Percentiles rank a stretch among this genome's conserved stretches.
Conservation (phyloP, 1,140 invertebrate species). For the Sycophila sp. region DNA sequence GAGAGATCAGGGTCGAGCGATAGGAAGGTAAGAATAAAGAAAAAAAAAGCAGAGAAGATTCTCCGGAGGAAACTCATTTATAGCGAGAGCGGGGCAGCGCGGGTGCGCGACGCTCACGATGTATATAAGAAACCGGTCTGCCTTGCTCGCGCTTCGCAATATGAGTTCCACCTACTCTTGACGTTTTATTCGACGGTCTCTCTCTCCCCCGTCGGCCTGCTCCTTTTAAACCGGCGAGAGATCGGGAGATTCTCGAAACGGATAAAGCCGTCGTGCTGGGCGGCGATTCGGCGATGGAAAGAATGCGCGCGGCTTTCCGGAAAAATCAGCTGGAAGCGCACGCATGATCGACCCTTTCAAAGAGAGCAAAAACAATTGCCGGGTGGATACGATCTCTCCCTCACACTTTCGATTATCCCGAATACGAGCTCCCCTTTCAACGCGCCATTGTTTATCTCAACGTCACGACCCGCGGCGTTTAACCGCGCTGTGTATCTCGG, state of each 20-base stretch:
- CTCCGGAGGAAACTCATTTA: not conserved
- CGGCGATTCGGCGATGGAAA: too few relatives aligned
- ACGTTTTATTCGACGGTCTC: not conserved
- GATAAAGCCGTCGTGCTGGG: too few relatives aligned
- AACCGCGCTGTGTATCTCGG: too few relatives aligned
- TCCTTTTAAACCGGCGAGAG: not conserved
- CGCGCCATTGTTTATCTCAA: too few relatives aligned
- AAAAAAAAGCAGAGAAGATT: not conserved
- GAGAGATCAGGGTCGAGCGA: constrained; percentile 12
- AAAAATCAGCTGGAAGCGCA: not conserved
- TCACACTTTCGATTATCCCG: too few relatives aligned
- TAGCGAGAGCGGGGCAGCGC: too few relatives aligned
- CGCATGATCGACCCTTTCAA: not conserved
- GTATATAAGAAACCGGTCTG: constrained; percentile 28
- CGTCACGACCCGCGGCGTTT: too few relatives aligned
- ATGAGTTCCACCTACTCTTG: constrained; percentile 19
- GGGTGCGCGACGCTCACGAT: constrained; percentile 2
- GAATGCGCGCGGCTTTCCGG: not conserved
- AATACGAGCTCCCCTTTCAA: too few relatives aligned
- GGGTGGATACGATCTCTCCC: too few relatives aligned
- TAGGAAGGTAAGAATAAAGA: too few relatives aligned
- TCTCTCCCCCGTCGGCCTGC: too few relatives aligned
- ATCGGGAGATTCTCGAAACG: constrained; percentile 15
- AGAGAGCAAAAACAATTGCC: not conserved
- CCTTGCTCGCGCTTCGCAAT: constrained; percentile 2